These are phyloP conservation scores for Daktulosphaira vitifoliae DNA, from an alignment of 1,140 invertebrate species.

Conservation along the genomic window DNA sequence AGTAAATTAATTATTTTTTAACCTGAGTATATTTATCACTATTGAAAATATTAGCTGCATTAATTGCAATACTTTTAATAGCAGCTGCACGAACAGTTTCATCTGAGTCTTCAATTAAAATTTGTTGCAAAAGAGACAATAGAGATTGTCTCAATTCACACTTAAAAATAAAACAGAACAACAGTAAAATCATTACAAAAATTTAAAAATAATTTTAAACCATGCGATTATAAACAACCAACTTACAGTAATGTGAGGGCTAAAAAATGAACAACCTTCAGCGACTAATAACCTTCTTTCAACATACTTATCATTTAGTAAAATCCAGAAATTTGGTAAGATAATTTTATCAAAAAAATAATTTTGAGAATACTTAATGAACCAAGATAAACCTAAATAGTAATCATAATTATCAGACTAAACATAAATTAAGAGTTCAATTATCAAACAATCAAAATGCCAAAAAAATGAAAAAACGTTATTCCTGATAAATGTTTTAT, in stretches of 20 bases:
- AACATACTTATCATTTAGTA: constrained; percentile 61
- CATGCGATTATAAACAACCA: too few relatives aligned
- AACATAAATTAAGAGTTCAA: too few relatives aligned
- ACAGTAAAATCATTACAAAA: neutral
- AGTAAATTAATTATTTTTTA: neutral
- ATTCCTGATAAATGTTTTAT: too few relatives aligned
- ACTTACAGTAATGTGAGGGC: constrained; percentile 58
- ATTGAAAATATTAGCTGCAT: constrained; percentile 58
- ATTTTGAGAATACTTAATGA: constrained; percentile 49
- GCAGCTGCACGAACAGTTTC: constrained; percentile 55
- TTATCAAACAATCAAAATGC: too few relatives aligned
- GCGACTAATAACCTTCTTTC: constrained; percentile 62
- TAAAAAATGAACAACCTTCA: constrained; percentile 61
- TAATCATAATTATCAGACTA: constrained; percentile 1
- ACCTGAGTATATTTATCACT: constrained; percentile 59
- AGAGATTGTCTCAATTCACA: constrained; percentile 60
- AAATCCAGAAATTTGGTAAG: constrained; percentile 69
- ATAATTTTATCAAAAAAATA: constrained; percentile 57
- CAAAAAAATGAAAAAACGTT: too few relatives aligned
- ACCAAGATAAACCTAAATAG: constrained; percentile 50
- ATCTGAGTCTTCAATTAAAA: constrained; percentile 62
- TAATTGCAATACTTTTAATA: constrained; percentile 54
- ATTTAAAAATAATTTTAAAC: neutral
- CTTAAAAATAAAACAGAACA: constrained; percentile 44
- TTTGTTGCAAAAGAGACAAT: constrained; percentile 65